A percentile compares a stretch with the other conserved stretches of the same genome.
Conservation (phyloP, 2,113 vertebrate genomes). For the Meles meles region DNA sequence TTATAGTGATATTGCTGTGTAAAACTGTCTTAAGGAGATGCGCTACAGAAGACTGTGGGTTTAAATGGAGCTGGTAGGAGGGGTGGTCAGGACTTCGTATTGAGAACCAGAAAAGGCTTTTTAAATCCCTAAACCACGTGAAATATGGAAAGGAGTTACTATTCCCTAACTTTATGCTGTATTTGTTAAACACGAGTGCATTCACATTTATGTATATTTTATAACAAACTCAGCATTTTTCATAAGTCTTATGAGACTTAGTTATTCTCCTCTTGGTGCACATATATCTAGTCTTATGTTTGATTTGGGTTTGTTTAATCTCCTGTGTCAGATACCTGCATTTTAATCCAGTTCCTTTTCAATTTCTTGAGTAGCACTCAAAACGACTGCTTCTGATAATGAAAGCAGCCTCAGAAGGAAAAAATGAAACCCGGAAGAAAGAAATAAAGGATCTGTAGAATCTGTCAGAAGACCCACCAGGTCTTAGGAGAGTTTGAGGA, state of each 20-base stretch:
- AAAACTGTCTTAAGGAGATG: neutral
- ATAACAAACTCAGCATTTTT: neutral
- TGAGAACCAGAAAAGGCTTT: neutral
- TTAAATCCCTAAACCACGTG: neutral
- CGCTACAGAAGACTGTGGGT: neutral
- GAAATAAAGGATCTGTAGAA: neutral
- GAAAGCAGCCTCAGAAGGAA: neutral
- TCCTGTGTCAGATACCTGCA: neutral
- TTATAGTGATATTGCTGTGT: neutral
- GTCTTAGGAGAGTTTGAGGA: neutral
- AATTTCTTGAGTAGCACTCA: neutral
- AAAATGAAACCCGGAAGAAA: neutral
- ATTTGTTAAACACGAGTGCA: neutral
- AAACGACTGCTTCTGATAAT: neutral
- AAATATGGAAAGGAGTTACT: neutral
- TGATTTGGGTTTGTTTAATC: neutral
- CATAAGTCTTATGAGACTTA: neutral
- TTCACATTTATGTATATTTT: neutral
- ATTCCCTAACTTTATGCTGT: neutral
- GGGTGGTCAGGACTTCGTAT: neutral
- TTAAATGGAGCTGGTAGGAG: neutral
- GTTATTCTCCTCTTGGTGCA: neutral
- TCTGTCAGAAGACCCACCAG: neutral
- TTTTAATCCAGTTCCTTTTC: neutral
- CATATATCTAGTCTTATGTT: neutral